A percentile compares a stretch with the other conserved stretches of the same genome.
Conservation (phyloP, 1,140 invertebrate genomes). For the Acyrthosiphon pisum region DNA sequence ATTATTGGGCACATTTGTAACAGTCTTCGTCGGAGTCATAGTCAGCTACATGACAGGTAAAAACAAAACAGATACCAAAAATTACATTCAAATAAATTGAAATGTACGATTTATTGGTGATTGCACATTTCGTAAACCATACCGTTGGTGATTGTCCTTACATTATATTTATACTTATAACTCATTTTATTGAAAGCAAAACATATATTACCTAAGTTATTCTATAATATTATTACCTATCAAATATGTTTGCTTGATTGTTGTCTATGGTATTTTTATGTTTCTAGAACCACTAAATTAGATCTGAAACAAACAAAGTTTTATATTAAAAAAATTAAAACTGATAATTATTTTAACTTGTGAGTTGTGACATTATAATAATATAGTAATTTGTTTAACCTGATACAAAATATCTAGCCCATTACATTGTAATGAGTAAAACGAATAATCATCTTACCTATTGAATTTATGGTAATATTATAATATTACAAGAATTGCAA, state of each 20-base stretch:
- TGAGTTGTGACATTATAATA: neutral
- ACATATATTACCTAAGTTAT: neutral
- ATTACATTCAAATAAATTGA: conserved; percentile 35
- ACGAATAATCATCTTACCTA: neutral
- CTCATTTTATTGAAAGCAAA: neutral
- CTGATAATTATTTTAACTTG: neutral
- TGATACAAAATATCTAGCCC: neutral
- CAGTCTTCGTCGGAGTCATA: conserved; percentile 70
- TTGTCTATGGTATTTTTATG: neutral
- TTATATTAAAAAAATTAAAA: neutral
- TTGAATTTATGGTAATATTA: neutral
- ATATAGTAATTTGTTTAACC: neutral
- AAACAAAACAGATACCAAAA: conserved; percentile 49
- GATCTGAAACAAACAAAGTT: neutral
- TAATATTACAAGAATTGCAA: neutral
- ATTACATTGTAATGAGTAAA: no score
- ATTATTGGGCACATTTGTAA: conserved; percentile 72
- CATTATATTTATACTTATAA: neutral
- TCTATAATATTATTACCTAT: conserved; percentile 9
- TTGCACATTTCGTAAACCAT: neutral
- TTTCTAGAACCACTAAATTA: neutral
- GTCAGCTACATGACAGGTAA: conserved; percentile 71
- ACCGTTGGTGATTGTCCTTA: neutral
- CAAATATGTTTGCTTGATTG: neutral
- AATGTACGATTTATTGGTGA: neutral